Evolutionary conservation across 2,888 invertebrate species (phyloP).

Genomic region (Thalpophila matura): DNA sequence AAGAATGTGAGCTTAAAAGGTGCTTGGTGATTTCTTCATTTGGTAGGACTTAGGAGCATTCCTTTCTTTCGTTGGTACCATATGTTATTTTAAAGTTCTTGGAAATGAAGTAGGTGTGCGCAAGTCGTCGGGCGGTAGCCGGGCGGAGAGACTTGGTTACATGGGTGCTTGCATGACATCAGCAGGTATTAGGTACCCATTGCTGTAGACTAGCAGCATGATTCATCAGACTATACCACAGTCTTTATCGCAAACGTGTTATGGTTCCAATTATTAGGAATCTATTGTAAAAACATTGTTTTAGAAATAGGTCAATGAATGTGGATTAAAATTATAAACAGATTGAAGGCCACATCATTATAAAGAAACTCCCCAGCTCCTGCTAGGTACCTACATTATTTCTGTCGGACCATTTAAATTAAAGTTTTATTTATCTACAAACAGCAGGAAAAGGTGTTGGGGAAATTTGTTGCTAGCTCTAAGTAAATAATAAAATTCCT

Average conservation of each 20-base stretch:
- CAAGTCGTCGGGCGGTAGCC: constrained; percentile 57
- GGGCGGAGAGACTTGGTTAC: constrained; percentile 62
- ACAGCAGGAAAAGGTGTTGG: constrained; percentile 26
- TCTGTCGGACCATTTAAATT: neutral
- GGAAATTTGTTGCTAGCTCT: neutral
- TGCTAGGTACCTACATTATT: neutral
- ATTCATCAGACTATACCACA: constrained; percentile 75
- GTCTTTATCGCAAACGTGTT: constrained; percentile 58
- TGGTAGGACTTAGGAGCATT: constrained; percentile 50
- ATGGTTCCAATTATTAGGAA: constrained; percentile 56
- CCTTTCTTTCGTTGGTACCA: constrained; percentile 64
- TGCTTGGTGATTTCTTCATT: constrained; percentile 59
- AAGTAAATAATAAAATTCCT: neutral
- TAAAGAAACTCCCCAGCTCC: neutral
- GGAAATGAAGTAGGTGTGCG: constrained; percentile 70
- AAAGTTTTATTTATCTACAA: constrained; percentile 13
- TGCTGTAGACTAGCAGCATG: constrained; percentile 81
- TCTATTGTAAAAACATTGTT: constrained; percentile 49
- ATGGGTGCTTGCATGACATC: constrained; percentile 84
- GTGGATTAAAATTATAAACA: constrained; percentile 53
- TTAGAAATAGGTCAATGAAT: constrained; percentile 61
- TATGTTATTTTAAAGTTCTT: constrained; percentile 73
- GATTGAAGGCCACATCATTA: neutral
- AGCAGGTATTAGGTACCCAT: constrained; percentile 81
- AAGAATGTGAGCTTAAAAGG: constrained; percentile 75